phyloP scores from a whole-genome alignment of 2,113 vertebrate species.

The Theristicus caerulescens region DNA sequence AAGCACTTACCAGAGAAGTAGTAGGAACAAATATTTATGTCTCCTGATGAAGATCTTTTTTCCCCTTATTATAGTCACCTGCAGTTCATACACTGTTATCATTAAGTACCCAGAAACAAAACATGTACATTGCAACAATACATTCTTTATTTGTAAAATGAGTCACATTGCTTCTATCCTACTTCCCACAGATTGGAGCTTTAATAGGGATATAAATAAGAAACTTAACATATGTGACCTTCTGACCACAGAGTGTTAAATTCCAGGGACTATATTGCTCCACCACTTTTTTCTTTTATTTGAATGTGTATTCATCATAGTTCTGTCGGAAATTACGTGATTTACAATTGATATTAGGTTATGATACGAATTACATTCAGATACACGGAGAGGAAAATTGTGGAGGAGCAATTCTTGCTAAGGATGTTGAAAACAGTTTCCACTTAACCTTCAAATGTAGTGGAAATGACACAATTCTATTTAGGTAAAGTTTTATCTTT shows the following conservation, averaged over 20 bases:
- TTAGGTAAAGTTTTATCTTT: slow-evolving; percentile 23
- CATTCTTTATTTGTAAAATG: slow-evolving; percentile 68
- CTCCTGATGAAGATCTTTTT: slow-evolving; percentile 33
- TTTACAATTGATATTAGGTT: slow-evolving; percentile 71
- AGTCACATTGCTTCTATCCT: slow-evolving; percentile 61
- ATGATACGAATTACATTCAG: slow-evolving; percentile 69
- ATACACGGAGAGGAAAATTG: slow-evolving; percentile 41
- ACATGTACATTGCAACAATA: slow-evolving; percentile 32
- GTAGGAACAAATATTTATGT: slow-evolving; percentile 16
- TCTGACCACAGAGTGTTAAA: slow-evolving; percentile 75
- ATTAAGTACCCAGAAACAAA: slow-evolving; percentile 57
- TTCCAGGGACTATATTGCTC: slow-evolving; percentile 74
- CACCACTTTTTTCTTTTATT: slow-evolving; percentile 66
- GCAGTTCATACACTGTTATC: slow-evolving; percentile 45
- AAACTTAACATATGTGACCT: slow-evolving; percentile 78
- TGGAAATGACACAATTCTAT: slow-evolving; percentile 15
- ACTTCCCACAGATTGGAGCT: slow-evolving; percentile 64
- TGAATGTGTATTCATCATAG: slow-evolving; percentile 49
- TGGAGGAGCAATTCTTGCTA: neutral
- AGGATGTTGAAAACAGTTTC: slow-evolving; percentile 38
- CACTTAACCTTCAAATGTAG: slow-evolving; percentile 23
- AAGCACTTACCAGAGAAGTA: slow-evolving; percentile 4
- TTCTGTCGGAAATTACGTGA: slow-evolving; percentile 70
- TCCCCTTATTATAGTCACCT: slow-evolving; percentile 13
- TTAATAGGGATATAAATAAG: slow-evolving; percentile 75